Evolutionary conservation across 1,140 invertebrate species (phyloP).

Genomic region (Spodoptera frugiperda): DNA sequence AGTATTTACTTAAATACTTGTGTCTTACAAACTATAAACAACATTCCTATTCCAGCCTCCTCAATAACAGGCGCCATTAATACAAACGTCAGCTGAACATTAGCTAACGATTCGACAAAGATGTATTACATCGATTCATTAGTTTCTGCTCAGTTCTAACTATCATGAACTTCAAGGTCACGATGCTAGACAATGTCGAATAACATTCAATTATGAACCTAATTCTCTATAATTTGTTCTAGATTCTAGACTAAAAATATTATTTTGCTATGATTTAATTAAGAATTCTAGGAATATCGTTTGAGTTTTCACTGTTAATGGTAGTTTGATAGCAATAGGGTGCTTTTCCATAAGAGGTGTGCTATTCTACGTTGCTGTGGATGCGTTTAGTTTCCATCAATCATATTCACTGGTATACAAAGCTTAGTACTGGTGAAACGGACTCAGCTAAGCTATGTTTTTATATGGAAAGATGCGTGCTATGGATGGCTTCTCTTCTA

Average conservation of each 20-base stretch:
- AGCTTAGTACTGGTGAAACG: no score
- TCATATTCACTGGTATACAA: no score
- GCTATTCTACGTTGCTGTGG: no score
- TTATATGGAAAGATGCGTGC: no score
- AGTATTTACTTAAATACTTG: not conserved
- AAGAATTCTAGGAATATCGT: not conserved
- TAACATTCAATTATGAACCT: slow-evolving; percentile 5
- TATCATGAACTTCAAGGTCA: slow-evolving; percentile 12
- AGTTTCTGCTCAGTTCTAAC: not conserved
- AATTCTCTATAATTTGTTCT: no score
- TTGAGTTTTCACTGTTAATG: not conserved
- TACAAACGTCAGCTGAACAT: slow-evolving; percentile 28
- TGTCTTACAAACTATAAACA: not conserved
- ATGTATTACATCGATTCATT: slow-evolving; percentile 33
- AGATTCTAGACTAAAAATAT: not conserved
- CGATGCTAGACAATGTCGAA: slow-evolving; percentile 13
- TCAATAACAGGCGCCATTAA: slow-evolving; percentile 24
- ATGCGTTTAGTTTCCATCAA: no score
- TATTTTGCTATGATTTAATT: slow-evolving; percentile 5
- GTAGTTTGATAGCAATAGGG: slow-evolving; percentile 8
- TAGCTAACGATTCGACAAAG: slow-evolving; percentile 28
- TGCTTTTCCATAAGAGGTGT: no score
- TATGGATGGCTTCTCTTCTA: no score
- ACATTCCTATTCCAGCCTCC: not conserved
- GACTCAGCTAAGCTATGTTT: no score